Evolutionary conservation across 2,797 vertebrate genomes (phyloP), one percentile per base, ranked within the genome.

Genomic region (Thripadectes ignobilis): DNA sequence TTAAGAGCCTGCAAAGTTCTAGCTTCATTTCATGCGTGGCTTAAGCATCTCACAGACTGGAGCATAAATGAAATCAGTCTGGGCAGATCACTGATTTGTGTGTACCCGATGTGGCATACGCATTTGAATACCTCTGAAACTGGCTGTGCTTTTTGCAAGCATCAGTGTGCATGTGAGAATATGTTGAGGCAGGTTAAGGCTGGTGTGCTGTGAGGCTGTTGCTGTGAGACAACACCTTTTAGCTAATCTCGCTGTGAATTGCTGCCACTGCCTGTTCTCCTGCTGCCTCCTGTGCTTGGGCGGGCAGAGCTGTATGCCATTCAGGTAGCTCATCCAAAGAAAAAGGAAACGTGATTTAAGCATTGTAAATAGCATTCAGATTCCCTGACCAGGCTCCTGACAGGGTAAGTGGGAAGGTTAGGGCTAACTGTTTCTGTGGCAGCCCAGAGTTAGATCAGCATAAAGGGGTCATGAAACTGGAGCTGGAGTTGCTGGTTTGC

Each of bases 31-130:
- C 27, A 9, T 7, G 26, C 62, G 67, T 89, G 2, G 0, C 18
- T 3, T 13, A 74, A 78, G 72, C 36, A 11, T 38, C 39, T 87
- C 8, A 0, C 62, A 29, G 32, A 27, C 30, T 9, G 7, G 72
- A 74, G 34, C 22, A 4, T 52, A 67, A 91, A 61, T 63, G n/a
- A 46, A 54, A 26, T 92, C 45, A 21, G 39, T 63, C 39, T 66
- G 76, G 73, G 68, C 86, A 83, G 48, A 22, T 85, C 32, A 15
- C 29, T 7, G 57, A 10, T 72, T 34, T 57, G 30, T 79, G 7
- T 41, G 75, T 85, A 51, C 62, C 24, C 0, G 0, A 7, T 18
- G 48, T 69, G 75, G 77, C 61, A 16, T 14, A 7, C 0, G 0
- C 5, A 3, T 16, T 69, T 75, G 39, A 59, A 2, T 65, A 11